Evolutionary conservation across 2,113 vertebrate species (phyloP), one percentile per base, ranked within the genome.

Genomic region (Malurus melanocephalus): DNA sequence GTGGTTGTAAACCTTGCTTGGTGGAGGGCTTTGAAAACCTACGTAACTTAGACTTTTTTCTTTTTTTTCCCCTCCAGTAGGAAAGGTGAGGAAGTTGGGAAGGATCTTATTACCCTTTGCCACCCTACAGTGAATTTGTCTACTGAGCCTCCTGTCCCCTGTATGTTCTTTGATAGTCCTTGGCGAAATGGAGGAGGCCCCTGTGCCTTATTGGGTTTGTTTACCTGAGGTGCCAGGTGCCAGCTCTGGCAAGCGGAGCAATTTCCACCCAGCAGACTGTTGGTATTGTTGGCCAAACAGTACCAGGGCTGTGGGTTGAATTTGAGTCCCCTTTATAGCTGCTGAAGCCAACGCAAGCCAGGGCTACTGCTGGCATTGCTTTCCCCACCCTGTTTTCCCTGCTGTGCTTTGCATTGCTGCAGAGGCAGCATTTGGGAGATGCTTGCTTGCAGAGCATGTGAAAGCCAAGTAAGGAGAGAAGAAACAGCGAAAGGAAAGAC

Each of bases 61-160:
- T 4, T 23, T 16, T 10, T n/a, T 33, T 7, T 13, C 24, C n/a
- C 24, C 13, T 2, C 1, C 4, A 22, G 27, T n/a, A 45, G 27
- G 30, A 72, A 48, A 28, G 19, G 5, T 46, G 15, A 52, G n/a
- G 38, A 56, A 75, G 7, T 11, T 81, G 49, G 40, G 57, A 48
- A 81, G n/a, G 27, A n/a, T 75, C 10, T 60, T 52, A 32, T 67
- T 81, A 14, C 9, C 7, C 7, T 72, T 69, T 72, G 49, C 49
- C 53, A 72, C 0, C 18, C 35, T 75, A 9, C 20, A 33, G 22
- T 45, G 19, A 60, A 38, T 60, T 73, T 85, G 22, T 38, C 24
- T 45, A 1, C 9, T 9, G 46, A 57, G 10, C 10, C 24, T 81
- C 3, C 23, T 0, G 0, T 85, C 22, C 19, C 45, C 28, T 57